Percentiles rank a stretch among this genome's conserved stretches.
Evolutionary conservation across 2,888 invertebrate genomes (phyloP).

Genomic region (Eucriotettix oculatus): DNA sequence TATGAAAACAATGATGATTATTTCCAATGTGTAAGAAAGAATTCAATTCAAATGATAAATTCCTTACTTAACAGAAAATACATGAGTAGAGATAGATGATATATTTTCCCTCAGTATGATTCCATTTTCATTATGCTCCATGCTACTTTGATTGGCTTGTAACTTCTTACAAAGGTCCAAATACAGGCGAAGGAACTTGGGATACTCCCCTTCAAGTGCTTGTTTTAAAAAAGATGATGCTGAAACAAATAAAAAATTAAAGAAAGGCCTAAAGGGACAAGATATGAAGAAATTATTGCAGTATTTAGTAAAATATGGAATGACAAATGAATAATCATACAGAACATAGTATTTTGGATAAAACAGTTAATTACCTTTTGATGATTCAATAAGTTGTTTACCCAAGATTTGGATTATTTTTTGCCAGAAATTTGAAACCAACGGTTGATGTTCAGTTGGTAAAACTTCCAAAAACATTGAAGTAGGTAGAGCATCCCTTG

Average conservation of each 20-base stretch:
- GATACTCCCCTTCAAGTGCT: conserved; percentile 74
- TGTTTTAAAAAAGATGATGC: conserved; percentile 48
- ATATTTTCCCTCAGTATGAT: too few species aligned
- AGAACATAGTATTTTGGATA: too few species aligned
- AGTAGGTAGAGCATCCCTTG: not conserved
- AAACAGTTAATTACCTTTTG: conserved; percentile 23
- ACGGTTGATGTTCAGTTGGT: not conserved
- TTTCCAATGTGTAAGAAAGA: too few species aligned
- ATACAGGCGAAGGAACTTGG: conserved; percentile 65
- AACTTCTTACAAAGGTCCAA: conserved; percentile 57
- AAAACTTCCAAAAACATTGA: conserved; percentile 2
- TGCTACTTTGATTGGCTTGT: conserved; percentile 21
- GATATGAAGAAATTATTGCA: too few species aligned
- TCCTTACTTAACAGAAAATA: too few species aligned
- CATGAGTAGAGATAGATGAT: too few species aligned
- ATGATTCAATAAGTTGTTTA: conserved; percentile 27
- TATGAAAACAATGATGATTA: too few species aligned
- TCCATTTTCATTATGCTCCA: too few species aligned
- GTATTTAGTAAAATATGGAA: too few species aligned
- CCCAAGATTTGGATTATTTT: conserved; percentile 31
- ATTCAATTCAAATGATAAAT: too few species aligned
- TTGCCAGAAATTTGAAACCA: conserved; percentile 35
- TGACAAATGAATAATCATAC: too few species aligned
- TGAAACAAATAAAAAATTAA: conserved; percentile 14
- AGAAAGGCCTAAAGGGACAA: not conserved